These are phyloP conservation scores for Rhabdomys pumilio DNA, from an alignment of 2,797 vertebrate genomes.

Conservation along the genomic window DNA sequence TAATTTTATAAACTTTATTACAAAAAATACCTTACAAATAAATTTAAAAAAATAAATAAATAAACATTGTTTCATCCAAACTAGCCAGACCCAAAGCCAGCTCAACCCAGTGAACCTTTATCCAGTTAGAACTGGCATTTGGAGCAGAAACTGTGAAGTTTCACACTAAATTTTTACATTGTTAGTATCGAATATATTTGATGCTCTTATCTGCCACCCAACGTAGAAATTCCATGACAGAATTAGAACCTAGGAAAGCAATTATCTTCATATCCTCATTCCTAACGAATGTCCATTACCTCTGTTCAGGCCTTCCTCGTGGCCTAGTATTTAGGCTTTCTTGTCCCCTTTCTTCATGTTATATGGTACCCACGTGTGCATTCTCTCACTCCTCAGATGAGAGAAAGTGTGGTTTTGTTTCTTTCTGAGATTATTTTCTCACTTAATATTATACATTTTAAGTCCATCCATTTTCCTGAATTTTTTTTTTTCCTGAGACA, in stretches of 20 bases:
- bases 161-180: neutral
- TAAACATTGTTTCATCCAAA: neutral
- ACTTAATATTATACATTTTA: neutral
- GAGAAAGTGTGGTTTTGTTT: neutral
- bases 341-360: neutral
- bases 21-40: neutral
- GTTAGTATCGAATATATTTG: too few relatives aligned
- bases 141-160: neutral
- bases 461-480: neutral
- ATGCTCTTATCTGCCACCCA: neutral
- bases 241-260: neutral
- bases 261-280: neutral
- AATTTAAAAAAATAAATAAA: neutral
- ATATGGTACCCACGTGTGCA: too few relatives aligned
- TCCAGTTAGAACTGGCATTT: neutral
- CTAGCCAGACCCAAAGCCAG: neutral
- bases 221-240: neutral
- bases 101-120: neutral
- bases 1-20: neutral
- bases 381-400: neutral
- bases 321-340: neutral
- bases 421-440: neutral
- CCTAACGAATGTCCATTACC: too few relatives aligned
- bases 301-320: neutral
- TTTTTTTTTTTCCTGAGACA: neutral